Percentiles rank a stretch among this genome's conserved stretches.
These are phyloP conservation scores for Hypolimnas misippus DNA, from an alignment of 2,888 invertebrate genomes.

Conservation along the genomic window DNA sequence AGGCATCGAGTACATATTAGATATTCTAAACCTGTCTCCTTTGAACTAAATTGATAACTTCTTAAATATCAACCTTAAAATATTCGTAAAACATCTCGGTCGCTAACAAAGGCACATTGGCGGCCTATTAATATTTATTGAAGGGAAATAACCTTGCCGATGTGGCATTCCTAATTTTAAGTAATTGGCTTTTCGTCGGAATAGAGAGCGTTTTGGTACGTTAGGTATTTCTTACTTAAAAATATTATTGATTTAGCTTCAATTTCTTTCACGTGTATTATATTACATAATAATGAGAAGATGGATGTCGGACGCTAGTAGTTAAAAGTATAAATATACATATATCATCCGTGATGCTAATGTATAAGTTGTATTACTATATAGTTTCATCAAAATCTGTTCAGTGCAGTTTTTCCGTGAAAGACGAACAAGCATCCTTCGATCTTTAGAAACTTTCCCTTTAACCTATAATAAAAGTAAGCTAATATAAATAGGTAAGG, in stretches of 20 bases:
- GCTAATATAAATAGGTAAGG: too few species aligned
- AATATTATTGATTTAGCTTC: not conserved
- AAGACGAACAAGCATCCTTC: too few species aligned
- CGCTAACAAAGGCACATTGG: slow-evolving; percentile 56
- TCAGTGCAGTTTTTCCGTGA: too few species aligned
- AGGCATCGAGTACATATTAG: not conserved
- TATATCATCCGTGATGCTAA: not conserved
- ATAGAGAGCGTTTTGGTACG: slow-evolving; percentile 2
- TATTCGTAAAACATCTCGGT: slow-evolving; percentile 22
- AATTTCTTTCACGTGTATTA: not conserved
- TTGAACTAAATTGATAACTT: slow-evolving; percentile 36
- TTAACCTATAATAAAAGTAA: too few species aligned
- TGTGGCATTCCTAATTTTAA: slow-evolving; percentile 55
- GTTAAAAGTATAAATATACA: too few species aligned
- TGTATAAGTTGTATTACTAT: too few species aligned
- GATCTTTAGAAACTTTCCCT: too few species aligned
- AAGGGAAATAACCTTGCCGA: slow-evolving; percentile 56
- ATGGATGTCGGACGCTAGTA: too few species aligned
- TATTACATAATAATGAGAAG: not conserved
- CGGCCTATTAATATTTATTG: slow-evolving; percentile 67
- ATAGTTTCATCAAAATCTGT: too few species aligned
- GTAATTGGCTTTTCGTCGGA: slow-evolving; percentile 45
- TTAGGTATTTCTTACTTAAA: not conserved
- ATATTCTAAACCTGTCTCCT: slow-evolving; percentile 41
- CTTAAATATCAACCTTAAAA: slow-evolving; percentile 25